Conservation (phyloP, 2,888 invertebrate species). For the Aplocera efformata region DNA sequence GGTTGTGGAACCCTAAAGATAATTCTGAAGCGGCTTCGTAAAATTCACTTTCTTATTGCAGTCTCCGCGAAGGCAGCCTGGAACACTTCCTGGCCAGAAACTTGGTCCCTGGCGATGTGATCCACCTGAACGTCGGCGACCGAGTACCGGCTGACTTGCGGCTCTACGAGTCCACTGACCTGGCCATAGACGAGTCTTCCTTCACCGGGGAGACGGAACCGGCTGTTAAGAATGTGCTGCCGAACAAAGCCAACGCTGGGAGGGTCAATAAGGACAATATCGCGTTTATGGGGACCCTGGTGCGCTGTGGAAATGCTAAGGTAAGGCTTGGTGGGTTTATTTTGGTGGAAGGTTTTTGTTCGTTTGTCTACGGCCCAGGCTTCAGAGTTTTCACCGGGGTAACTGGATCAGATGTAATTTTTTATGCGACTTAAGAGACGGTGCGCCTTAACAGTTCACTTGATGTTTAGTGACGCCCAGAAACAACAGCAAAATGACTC, state of each 20-base stretch:
- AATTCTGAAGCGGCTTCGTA: slow-evolving; percentile 11
- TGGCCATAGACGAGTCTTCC: slow-evolving; percentile 98
- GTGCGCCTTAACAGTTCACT: no score
- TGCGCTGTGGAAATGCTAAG: slow-evolving; percentile 97
- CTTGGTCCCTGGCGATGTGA: slow-evolving; percentile 98
- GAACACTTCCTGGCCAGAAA: slow-evolving; percentile 96
- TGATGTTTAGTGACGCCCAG: no score
- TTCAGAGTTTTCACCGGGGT: no score
- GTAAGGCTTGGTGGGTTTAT: slow-evolving; percentile 57
- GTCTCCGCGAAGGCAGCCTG: slow-evolving; percentile 91
- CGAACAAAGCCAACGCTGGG: slow-evolving; percentile 82
- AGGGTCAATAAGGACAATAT: slow-evolving; percentile 90
- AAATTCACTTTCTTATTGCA: slow-evolving; percentile 54
- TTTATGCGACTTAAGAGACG: no score
- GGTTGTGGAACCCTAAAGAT: no score
- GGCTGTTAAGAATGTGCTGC: slow-evolving; percentile 86
- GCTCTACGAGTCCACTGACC: slow-evolving; percentile 94
- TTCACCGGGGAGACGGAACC: slow-evolving; percentile 99
- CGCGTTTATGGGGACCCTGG: slow-evolving; percentile 98
- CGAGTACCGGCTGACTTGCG: slow-evolving; percentile 98
- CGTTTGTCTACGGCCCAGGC: no score
- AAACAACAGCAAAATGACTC: no score
- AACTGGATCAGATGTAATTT: no score
- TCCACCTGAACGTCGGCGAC: slow-evolving; percentile 95
- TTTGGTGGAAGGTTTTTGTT: no score